phyloP scores from a whole-genome alignment of 2,888 invertebrate genomes.

The Harpalus rufipes region DNA sequence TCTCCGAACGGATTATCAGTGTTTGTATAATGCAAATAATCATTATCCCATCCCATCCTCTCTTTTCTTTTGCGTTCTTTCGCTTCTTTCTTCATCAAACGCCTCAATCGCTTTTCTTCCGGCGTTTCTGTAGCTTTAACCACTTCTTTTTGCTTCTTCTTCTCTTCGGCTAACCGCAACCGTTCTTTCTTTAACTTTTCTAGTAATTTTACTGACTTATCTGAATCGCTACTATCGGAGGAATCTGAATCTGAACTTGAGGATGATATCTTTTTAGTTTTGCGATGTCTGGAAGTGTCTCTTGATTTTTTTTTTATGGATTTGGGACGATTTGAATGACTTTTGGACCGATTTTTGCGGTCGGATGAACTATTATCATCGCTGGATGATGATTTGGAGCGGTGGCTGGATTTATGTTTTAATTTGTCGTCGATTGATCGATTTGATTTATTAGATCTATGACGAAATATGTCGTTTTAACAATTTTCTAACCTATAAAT shows the following conservation, averaged over 20 bases:
- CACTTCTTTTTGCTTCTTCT: constrained; percentile 84
- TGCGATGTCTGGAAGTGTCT: constrained; percentile 67
- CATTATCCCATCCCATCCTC: constrained; percentile 98
- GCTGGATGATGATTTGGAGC: constrained; percentile 18
- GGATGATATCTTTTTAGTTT: constrained; percentile 68
- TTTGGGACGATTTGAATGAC: constrained; percentile 25
- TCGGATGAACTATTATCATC: constrained; percentile 14
- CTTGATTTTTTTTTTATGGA: constrained; percentile 67
- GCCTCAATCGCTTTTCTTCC: constrained; percentile 91
- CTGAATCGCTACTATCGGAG: constrained; percentile 74
- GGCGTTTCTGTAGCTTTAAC: constrained; percentile 95
- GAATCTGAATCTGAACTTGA: constrained; percentile 71
- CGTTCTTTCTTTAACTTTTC: constrained; percentile 87
- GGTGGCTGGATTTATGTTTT: background rate
- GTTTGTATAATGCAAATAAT: constrained; percentile 97
- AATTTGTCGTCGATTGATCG: constrained; percentile 12
- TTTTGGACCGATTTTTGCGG: constrained; percentile 13
- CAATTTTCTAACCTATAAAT: background rate
- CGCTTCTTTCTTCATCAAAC: constrained; percentile 93
- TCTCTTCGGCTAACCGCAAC: constrained; percentile 82
- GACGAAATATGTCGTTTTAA: constrained; percentile 5
- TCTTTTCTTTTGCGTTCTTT: constrained; percentile 93
- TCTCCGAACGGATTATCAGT: constrained; percentile 99
- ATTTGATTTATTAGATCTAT: constrained; percentile 2
- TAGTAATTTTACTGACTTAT: constrained; percentile 83